These are phyloP conservation scores for Tryphoninae sp. DNA, from an alignment of 2,888 invertebrate species.

Conservation along the genomic window DNA sequence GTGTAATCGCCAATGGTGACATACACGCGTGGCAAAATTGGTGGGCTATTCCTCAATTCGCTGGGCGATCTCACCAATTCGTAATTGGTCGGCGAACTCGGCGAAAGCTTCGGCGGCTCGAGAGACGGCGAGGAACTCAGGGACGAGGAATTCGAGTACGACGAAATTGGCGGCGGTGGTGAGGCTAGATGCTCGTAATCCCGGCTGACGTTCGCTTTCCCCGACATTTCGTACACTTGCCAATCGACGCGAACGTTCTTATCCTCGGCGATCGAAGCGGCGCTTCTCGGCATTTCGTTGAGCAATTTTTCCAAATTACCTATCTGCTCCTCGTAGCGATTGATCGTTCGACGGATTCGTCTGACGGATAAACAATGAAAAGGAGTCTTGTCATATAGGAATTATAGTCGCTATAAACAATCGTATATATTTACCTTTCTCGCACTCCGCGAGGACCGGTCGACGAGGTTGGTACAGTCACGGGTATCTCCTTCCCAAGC, in stretches of 20 bases:
- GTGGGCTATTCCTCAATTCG: constrained; percentile 69
- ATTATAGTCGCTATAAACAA: background rate
- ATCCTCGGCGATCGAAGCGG: constrained; percentile 50
- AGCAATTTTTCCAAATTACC: constrained; percentile 72
- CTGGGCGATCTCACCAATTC: constrained; percentile 58
- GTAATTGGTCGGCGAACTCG: constrained; percentile 64
- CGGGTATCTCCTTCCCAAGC: constrained; percentile 67
- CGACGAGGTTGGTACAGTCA: constrained; percentile 45
- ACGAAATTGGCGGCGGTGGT: background rate
- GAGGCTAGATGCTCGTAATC: constrained; percentile 11
- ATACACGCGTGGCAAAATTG: constrained; percentile 69
- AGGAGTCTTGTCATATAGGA: background rate
- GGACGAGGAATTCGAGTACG: constrained; percentile 44
- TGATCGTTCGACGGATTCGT: constrained; percentile 70
- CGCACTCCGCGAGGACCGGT: constrained; percentile 28
- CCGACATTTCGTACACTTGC: background rate
- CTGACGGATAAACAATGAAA: constrained; percentile 40
- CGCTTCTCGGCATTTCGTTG: constrained; percentile 64
- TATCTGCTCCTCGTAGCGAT: constrained; percentile 73
- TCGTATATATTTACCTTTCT: constrained; percentile 54
- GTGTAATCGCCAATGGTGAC: constrained; percentile 60
- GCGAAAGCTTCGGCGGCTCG: constrained; percentile 73
- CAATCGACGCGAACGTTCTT: constrained; percentile 23
- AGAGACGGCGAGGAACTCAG: constrained; percentile 64
- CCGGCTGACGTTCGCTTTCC: background rate